phyloP scores from a whole-genome alignment of 2,888 invertebrate species.

The Tetheella fluctuosa region DNA sequence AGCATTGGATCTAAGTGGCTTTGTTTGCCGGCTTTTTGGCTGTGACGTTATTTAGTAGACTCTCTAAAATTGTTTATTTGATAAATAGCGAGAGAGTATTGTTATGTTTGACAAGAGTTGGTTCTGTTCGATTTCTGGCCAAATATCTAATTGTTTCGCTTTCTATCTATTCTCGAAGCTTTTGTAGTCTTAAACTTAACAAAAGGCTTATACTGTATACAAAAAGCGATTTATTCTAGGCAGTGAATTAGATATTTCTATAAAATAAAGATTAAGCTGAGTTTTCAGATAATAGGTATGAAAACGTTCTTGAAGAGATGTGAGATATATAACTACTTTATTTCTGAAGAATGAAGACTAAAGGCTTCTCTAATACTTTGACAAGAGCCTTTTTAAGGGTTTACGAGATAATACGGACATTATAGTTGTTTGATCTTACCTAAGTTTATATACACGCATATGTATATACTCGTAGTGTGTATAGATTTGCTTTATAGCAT shows the following conservation, averaged over 20 bases:
- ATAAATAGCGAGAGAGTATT: slow-evolving; percentile 45
- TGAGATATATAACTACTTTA: background rate
- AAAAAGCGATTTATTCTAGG: background rate
- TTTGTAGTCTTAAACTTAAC: background rate
- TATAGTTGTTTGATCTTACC: no score
- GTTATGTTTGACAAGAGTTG: slow-evolving; percentile 23
- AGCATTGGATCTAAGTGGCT: slow-evolving; percentile 54
- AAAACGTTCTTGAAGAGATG: background rate
- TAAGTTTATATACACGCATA: no score
- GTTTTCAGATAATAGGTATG: background rate
- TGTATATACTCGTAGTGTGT: no score
- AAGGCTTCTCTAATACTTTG: no score
- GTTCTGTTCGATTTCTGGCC: slow-evolving; percentile 18
- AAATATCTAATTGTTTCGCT: slow-evolving; percentile 2
- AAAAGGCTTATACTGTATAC: background rate
- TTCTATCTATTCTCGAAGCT: background rate
- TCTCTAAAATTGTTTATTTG: slow-evolving; percentile 46
- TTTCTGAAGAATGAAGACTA: background rate
- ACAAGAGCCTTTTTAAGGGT: no score
- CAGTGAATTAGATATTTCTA: background rate
- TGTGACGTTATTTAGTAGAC: slow-evolving; percentile 56
- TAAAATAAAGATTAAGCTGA: background rate
- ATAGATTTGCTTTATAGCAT: no score
- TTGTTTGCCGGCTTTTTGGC: slow-evolving; percentile 63
- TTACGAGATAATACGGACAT: no score